These are phyloP conservation scores for Lagorchestes hirsutus DNA, from an alignment of 2,797 vertebrate species.

Conservation along the genomic window DNA sequence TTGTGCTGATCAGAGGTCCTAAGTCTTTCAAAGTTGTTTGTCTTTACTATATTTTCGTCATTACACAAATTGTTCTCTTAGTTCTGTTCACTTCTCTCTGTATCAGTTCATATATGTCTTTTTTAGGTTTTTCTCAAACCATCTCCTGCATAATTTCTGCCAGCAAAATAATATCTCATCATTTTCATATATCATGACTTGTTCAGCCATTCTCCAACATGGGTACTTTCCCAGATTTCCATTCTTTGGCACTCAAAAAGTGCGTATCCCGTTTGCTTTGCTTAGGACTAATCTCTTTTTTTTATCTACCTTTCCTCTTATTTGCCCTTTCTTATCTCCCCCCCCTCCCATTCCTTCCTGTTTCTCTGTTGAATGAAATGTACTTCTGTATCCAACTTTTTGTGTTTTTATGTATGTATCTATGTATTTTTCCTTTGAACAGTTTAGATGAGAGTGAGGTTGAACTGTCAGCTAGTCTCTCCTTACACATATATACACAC, in stretches of 20 bases:
- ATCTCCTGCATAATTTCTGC: neutral
- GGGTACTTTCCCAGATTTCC: neutral
- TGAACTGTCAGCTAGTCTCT: neutral
- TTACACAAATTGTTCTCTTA: neutral
- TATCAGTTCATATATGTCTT: neutral
- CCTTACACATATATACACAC: no score
- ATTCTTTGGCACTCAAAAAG: neutral
- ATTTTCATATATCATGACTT: neutral
- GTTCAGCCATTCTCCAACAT: no score
- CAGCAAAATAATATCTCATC: neutral
- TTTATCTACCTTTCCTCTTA: neutral
- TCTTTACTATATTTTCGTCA: neutral
- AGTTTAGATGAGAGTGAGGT: neutral
- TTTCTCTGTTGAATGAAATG: neutral
- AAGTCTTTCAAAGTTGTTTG: neutral
- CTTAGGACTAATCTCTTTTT: neutral
- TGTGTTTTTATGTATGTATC: neutral
- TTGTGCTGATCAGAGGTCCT: no score
- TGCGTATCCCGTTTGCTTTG: neutral
- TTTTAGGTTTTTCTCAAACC: neutral
- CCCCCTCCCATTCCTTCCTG: neutral
- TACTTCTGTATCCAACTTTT: neutral
- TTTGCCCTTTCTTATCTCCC: neutral
- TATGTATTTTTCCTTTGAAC: neutral
- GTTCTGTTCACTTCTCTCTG: neutral